phyloP scores from a whole-genome alignment of 2,797 vertebrate genomes.

The Hypotaenidia philippensis region DNA sequence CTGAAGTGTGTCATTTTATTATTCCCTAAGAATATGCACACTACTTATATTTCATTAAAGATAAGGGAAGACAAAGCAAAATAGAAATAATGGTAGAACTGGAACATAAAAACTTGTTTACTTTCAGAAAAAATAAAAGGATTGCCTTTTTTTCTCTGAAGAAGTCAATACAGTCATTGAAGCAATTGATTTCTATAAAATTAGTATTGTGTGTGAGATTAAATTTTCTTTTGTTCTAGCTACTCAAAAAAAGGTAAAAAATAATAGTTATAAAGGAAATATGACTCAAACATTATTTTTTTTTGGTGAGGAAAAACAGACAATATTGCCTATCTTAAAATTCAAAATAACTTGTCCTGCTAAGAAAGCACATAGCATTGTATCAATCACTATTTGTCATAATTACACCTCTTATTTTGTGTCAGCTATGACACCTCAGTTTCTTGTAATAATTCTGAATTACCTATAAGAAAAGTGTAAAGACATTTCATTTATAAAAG shows the following conservation, averaged over 20 bases:
- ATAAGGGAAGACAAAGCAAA: neutral
- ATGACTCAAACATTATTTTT: neutral
- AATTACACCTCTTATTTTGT: neutral
- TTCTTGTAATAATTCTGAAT: neutral
- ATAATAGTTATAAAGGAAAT: neutral
- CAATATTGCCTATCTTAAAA: neutral
- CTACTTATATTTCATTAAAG: neutral
- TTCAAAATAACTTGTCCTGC: neutral
- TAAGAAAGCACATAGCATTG: neutral
- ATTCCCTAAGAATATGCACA: neutral
- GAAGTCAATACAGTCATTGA: neutral
- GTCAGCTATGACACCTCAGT: neutral
- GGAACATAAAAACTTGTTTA: neutral
- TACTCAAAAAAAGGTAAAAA: neutral
- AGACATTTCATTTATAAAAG: neutral
- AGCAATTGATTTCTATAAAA: neutral
- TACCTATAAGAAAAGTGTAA: neutral
- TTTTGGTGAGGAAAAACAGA: neutral
- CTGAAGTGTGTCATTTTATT: neutral
- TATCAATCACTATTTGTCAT: neutral
- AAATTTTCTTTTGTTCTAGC: neutral
- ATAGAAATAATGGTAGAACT: neutral
- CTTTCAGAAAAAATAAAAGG: neutral
- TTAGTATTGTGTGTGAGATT: neutral
- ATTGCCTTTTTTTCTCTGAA: neutral